phyloP scores from a whole-genome alignment of 2,888 invertebrate species.

The Eupithecia abbreviata region DNA sequence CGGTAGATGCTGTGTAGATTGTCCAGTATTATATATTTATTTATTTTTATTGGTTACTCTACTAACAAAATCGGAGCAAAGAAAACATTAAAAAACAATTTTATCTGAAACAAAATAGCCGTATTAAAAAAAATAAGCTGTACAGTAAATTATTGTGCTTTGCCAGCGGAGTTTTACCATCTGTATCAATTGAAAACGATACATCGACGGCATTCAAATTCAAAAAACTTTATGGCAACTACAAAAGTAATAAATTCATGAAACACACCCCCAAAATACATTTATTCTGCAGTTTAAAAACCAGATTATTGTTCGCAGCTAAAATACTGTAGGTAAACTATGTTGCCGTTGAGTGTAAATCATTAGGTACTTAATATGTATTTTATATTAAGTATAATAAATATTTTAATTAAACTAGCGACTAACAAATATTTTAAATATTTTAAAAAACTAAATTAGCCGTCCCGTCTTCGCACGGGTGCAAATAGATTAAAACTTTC shows the following conservation, averaged over 20 bases:
- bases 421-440: too few relatives aligned
- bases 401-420: too few relatives aligned
- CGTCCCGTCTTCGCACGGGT: too few relatives aligned
- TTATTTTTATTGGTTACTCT: not conserved
- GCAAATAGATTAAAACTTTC: too few relatives aligned
- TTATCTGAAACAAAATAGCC: not conserved
- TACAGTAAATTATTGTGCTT: not conserved
- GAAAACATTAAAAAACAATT: too few relatives aligned
- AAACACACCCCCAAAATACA: slow-evolving; percentile 8
- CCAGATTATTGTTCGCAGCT: not conserved
- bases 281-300: slow-evolving; percentile 8
- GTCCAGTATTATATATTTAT: too few relatives aligned
- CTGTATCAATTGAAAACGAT: slow-evolving; percentile 17
- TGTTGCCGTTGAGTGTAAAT: not conserved
- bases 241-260: slow-evolving; percentile 27
- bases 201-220: slow-evolving; percentile 16
- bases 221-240: slow-evolving; percentile 24
- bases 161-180: not conserved
- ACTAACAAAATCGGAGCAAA: too few relatives aligned
- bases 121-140: not conserved
- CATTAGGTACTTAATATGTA: not conserved
- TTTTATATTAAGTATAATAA: too few relatives aligned
- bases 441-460: too few relatives aligned
- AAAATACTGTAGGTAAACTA: not conserved
- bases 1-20: too few relatives aligned